Evolutionary conservation across 1,140 invertebrate genomes (phyloP), one percentile per base, ranked within the genome.

Genomic region (Popillia japonica): DNA sequence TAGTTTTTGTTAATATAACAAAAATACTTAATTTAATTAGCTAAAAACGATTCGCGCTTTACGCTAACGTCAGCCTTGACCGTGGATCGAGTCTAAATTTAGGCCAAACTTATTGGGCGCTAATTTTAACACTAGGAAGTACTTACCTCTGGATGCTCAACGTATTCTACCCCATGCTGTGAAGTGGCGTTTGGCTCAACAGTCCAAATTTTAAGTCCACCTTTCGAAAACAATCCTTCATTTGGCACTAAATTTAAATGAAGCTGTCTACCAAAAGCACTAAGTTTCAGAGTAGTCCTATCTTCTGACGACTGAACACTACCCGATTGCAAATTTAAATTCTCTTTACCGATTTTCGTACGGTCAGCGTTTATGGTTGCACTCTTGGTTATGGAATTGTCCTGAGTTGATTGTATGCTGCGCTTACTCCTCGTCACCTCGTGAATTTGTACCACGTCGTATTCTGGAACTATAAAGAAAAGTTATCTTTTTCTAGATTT

Each of bases 141-240:
- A 87, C 89, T 90, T 87, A 94, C 93, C 88, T 92, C 88, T 75
- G 88, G 88, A 81, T 94, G 89, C 87, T 94, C 92, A 82, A 94
- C 89, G 82, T 94, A 93, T 81, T 92, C 90, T n/a, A 95, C 89
- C 74, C 93, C 93, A 84, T 94, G 92, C 40, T 90, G 92, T 82
- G 92, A 42, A 87, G 92, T 87, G 87, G 90, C 82, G 90, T 92
- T 86, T 86, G 90, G 87, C 90, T 94, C 84, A 64, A 93, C 93
- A 42, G 90, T 91, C 91, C 93, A 96, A 89, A 96, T 92, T 83
- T 93, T 93, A 83, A 96, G 86, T 55, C 90, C 89, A 59, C 92
- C 90, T 80, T 92, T 91, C 86, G 93, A 92, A 80, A 92, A 89
- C 55, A 95, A 87, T 40, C 93, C 91, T 79, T 93, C 89, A 61